Evolutionary conservation across 1,140 invertebrate genomes (phyloP).

Genomic region (Drosophila repleta): DNA sequence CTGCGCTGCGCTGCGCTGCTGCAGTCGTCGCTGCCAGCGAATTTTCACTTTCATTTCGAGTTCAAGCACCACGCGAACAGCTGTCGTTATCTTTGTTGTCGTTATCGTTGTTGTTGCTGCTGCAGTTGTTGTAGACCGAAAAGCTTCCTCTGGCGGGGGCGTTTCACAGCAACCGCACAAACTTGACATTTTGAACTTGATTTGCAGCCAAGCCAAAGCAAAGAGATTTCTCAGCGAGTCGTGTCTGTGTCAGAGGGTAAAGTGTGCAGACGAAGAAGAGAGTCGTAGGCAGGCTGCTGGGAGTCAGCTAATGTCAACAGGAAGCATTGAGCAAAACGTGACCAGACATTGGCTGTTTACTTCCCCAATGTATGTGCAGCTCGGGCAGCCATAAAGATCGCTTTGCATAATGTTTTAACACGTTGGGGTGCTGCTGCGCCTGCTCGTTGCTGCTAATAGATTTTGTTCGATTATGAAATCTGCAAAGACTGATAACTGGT

Average conservation of each 20-base stretch:
- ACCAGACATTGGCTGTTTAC: conserved; percentile 27
- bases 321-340: conserved; percentile 47
- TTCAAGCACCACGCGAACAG: conserved; percentile 72
- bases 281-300: neutral
- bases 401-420: conserved; percentile 72
- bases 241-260: conserved; percentile 2
- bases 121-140: conserved; percentile 12
- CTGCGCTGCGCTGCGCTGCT: conserved; percentile 43
- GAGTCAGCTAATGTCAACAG: conserved; percentile 33
- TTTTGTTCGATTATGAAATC: conserved; percentile 63
- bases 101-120: conserved; percentile 24
- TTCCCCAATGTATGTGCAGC: conserved; percentile 22
- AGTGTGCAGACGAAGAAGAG: neutral
- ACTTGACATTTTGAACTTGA: conserved; percentile 82
- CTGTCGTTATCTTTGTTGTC: conserved; percentile 33
- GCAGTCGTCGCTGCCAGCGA: conserved; percentile 39
- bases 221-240: conserved; percentile 19
- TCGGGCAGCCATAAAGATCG: conserved; percentile 30
- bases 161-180: conserved; percentile 46
- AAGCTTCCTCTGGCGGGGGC: conserved; percentile 41
- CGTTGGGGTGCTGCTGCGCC: conserved; percentile 33
- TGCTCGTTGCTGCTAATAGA: conserved; percentile 27
- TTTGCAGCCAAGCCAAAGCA: conserved; percentile 16
- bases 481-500: conserved; percentile 46
- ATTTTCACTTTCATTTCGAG: conserved; percentile 82